Evolutionary conservation across 2,113 vertebrate genomes (phyloP), one percentile per base, ranked within the genome.

Genomic region (Microcebus lehilahytsara): DNA sequence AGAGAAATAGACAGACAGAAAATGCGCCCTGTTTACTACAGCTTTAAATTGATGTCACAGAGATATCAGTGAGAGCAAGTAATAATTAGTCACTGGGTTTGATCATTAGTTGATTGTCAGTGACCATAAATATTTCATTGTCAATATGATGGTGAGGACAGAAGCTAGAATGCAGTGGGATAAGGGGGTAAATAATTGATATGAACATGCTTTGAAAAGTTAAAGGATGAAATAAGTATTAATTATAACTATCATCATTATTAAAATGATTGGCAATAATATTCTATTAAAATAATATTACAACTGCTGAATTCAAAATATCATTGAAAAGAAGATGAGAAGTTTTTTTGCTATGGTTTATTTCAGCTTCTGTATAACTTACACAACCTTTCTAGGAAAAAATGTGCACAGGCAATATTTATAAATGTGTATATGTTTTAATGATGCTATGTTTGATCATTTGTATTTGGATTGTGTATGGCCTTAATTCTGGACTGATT

Each of bases 371-470:
- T 90, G 0, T 95, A 9, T 83, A 75, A 89, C 12, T 83, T 30
- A 67, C 22, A 56, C 49, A 79, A 60, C n/a, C 25, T 89, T 84
- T 74, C 37, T 84, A 89, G 71, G 84, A 90, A 92, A 92, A 92
- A 20, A 58, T 60, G 9, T 84, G 12, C 62, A 46, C 0, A 67
- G 40, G 23, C 13, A 60, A 71, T 81, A 69, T 60, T 62, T 89
- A 56, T 14, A 74, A 62, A 93, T 46, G 64, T 84, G 6, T 71
- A 1, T 32, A 9, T 92, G 4, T 91, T 49, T 89, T 78, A 71
- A 20, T 56, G 69, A 84, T 74, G 46, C 49, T 69, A 1, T 89
- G 51, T 42, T 34, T 90, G 64, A 84, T 86, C 10, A 40, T 81
- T 91, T 67, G 34, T 37, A n/a, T 37, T 34, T 60, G 6, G 34